These are phyloP conservation scores for Piaya cayana DNA, from an alignment of 2,113 vertebrate genomes.

Conservation along the genomic window DNA sequence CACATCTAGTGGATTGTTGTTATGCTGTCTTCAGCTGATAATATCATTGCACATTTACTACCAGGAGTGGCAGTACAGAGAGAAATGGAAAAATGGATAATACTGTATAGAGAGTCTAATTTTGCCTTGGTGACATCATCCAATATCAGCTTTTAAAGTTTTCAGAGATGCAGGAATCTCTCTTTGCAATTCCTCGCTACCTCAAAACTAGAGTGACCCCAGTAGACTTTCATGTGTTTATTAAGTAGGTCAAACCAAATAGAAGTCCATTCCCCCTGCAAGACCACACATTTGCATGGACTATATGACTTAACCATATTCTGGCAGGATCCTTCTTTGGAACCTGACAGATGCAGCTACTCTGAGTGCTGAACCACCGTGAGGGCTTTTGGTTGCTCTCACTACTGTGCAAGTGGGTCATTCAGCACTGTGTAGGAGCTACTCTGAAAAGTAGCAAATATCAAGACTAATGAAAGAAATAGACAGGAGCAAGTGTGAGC, in stretches of 20 bases:
- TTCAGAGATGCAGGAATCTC: background rate
- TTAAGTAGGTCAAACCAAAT: background rate
- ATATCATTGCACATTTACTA: background rate
- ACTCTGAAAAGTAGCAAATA: background rate
- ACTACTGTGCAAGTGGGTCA: background rate
- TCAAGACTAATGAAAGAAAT: background rate
- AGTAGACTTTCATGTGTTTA: background rate
- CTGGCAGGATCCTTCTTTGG: background rate
- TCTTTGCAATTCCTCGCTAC: background rate
- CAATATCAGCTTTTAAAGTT: background rate
- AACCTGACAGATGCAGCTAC: fast-evolving
- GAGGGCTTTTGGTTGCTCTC: background rate
- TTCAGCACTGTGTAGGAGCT: background rate
- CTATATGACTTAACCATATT: background rate
- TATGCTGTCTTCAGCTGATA: background rate
- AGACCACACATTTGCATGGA: background rate
- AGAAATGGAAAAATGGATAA: background rate
- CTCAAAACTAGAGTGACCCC: background rate
- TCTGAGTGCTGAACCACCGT: background rate
- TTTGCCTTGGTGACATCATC: background rate
- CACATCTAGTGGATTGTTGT: slow-evolving; percentile 32
- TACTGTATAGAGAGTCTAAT: background rate
- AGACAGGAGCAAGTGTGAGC: background rate
- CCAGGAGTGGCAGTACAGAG: background rate
- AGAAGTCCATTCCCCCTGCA: background rate